Evolutionary conservation across 2,888 invertebrate genomes (phyloP).

Genomic region (Tanypteryx hageni): DNA sequence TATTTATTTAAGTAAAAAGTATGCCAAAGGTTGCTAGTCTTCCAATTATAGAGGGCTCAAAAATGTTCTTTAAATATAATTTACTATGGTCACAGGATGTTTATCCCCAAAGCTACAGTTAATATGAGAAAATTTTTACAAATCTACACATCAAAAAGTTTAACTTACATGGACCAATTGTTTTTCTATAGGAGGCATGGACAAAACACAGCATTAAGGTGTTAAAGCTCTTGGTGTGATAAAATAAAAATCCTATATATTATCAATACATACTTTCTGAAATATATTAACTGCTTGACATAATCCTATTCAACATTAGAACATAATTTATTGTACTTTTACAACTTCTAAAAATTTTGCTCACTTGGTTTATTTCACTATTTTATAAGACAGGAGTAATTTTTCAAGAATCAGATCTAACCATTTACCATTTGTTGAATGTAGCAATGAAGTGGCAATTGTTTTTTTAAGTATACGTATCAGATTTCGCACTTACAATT

Average conservation of each 20-base stretch:
- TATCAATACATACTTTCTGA: slow-evolving; percentile 33
- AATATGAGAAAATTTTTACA: slow-evolving; percentile 36
- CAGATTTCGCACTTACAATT: background rate
- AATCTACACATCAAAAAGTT: slow-evolving; percentile 52
- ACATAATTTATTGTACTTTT: slow-evolving; percentile 58
- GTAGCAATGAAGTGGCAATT: background rate
- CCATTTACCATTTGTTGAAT: background rate
- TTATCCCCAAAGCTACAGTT: slow-evolving; percentile 55
- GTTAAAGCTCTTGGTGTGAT: slow-evolving; percentile 44
- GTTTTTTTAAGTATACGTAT: background rate
- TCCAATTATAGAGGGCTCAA: slow-evolving; percentile 11
- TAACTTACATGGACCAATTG: slow-evolving; percentile 44
- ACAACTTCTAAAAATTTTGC: slow-evolving; percentile 14
- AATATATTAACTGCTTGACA: slow-evolving; percentile 15
- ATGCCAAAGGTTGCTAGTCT: background rate
- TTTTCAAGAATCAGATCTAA: slow-evolving; percentile 5
- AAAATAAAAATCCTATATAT: slow-evolving; percentile 37
- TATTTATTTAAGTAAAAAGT: slow-evolving; percentile 26
- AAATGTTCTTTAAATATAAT: background rate
- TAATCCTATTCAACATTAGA: slow-evolving; percentile 26
- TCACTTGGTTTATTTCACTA: background rate
- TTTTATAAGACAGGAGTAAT: background rate
- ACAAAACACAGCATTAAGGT: slow-evolving; percentile 60
- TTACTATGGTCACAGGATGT: slow-evolving; percentile 39
- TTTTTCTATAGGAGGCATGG: slow-evolving; percentile 41